Percentiles rank a stretch among this genome's conserved stretches.
phyloP scores from a whole-genome alignment of 2,888 invertebrate genomes.

The Microctonus brassicae region DNA sequence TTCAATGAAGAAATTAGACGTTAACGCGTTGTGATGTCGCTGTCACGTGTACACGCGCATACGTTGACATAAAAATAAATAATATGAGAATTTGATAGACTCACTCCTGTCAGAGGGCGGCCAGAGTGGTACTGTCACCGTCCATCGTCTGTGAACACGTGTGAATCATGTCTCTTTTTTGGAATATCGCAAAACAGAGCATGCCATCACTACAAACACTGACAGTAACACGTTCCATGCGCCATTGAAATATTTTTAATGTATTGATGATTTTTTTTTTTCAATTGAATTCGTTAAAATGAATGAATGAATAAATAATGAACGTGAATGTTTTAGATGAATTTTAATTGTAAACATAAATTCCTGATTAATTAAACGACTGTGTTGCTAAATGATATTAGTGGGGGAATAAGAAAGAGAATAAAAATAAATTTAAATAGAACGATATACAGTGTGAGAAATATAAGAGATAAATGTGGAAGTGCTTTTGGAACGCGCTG shows the following conservation, averaged over 20 bases:
- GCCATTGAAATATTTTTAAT: slow-evolving; percentile 50
- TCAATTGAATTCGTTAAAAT: not conserved
- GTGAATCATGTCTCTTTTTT: slow-evolving; percentile 63
- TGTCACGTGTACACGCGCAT: slow-evolving; percentile 36
- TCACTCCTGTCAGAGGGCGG: slow-evolving; percentile 69
- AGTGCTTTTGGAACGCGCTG: slow-evolving; percentile 24
- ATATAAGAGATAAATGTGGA: not conserved
- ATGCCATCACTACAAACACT: slow-evolving; percentile 61
- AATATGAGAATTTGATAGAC: slow-evolving; percentile 52
- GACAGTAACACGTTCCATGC: slow-evolving; percentile 64
- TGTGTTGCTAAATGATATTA: not conserved
- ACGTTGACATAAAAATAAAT: slow-evolving; percentile 41
- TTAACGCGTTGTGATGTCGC: not conserved
- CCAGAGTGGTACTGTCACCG: slow-evolving; percentile 68
- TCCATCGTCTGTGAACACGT: slow-evolving; percentile 68
- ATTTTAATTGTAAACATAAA: slow-evolving; percentile 32
- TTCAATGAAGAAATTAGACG: slow-evolving; percentile 25
- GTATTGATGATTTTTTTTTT: not conserved
- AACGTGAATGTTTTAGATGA: slow-evolving; percentile 25
- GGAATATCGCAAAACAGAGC: slow-evolving; percentile 53
- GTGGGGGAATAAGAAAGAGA: not conserved
- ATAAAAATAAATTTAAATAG: not conserved
- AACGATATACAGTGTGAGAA: not conserved
- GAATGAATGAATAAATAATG: no score
- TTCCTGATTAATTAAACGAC: not conserved